These are phyloP conservation scores for Cataglyphis livida DNA, from an alignment of 2,888 invertebrate species.

Conservation along the genomic window DNA sequence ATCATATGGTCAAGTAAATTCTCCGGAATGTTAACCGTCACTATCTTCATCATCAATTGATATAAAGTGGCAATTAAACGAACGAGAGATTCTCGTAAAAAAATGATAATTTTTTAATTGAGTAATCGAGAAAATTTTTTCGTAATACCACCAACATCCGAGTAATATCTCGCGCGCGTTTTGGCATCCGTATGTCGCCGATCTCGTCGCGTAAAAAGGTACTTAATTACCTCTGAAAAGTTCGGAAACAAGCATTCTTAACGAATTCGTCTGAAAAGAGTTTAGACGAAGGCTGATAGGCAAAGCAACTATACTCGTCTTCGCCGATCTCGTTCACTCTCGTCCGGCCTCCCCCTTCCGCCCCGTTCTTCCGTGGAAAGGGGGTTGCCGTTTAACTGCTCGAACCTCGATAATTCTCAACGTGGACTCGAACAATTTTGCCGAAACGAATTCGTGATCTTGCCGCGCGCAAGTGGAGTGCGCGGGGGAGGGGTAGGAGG, in stretches of 20 bases:
- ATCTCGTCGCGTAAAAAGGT: conserved; percentile 40
- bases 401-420: conserved; percentile 70
- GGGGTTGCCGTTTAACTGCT: conserved; percentile 67
- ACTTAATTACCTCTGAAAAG: conserved; percentile 52
- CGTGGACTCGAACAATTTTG: conserved; percentile 73
- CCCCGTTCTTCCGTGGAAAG: conserved; percentile 12
- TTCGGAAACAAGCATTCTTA: conserved; percentile 53
- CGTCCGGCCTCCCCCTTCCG: not conserved
- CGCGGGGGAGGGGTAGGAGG: conserved; percentile 13
- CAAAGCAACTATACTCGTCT: conserved; percentile 12
- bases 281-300: conserved; percentile 4
- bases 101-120: conserved; percentile 33
- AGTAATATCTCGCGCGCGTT: not conserved
- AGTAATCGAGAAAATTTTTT: not conserved
- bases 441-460: conserved; percentile 75
- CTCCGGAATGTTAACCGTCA: conserved; percentile 20
- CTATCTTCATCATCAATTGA: not conserved
- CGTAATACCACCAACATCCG: not conserved
- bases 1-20: conserved; percentile 18
- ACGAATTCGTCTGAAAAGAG: conserved; percentile 28
- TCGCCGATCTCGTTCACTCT: conserved; percentile 7
- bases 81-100: conserved; percentile 4
- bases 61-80: conserved; percentile 16
- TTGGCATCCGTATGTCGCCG: conserved; percentile 7
- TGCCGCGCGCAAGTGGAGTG: conserved; percentile 47